Evolutionary conservation across 2,797 vertebrate genomes (phyloP), one percentile per base, ranked within the genome.

Genomic region (Macropodus opercularis): DNA sequence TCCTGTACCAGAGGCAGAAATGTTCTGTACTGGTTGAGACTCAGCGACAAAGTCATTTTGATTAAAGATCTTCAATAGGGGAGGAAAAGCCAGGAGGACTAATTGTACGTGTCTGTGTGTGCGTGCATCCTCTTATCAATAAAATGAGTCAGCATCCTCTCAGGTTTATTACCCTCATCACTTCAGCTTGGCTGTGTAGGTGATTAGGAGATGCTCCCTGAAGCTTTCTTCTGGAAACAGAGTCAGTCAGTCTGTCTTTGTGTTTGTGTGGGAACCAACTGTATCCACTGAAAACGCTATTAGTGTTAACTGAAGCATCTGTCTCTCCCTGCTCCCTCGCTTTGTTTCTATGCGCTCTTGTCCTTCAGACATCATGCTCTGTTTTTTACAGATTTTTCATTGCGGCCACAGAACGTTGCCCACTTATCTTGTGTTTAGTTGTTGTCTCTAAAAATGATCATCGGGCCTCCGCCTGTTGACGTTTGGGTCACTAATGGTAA

Each of bases 131-230:
- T 9, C 31, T 65, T 39, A 51, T 80, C 74, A 48, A 70, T 68
- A 70, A 69, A 72, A 75, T 66, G 53, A 80, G 46, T 70, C 72
- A 71, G 51, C 65, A n/a, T 77, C 65, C 40, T 74, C 58, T 61
- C 34, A 41, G 68, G 35, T 62, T 72, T 44, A 63, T 74, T 63
- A 64, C 55, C 46, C 35, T 60, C 60, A 47, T 80, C 56, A 54
- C 46, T 40, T 40, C 4, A 2, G 62, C 31, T 60, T 51, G 46
- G 49, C 54, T 75, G 68, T 24, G n/a, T 32, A n/a, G 46, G 60
- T 74, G 73, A 84, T 79, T 76, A 74, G 57, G 29, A 73, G 24
- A 65, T 56, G 52, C 56, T 74, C 40, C 58, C 56, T 34, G 49
- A 68, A 61, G 64, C 50, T 34, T 42, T 64, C 68, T 81, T 81